A percentile compares a stretch with the other conserved stretches of the same genome.
Evolutionary conservation across 2,113 vertebrate species (phyloP).

Genomic region (Acanthochromis polyacanthus): DNA sequence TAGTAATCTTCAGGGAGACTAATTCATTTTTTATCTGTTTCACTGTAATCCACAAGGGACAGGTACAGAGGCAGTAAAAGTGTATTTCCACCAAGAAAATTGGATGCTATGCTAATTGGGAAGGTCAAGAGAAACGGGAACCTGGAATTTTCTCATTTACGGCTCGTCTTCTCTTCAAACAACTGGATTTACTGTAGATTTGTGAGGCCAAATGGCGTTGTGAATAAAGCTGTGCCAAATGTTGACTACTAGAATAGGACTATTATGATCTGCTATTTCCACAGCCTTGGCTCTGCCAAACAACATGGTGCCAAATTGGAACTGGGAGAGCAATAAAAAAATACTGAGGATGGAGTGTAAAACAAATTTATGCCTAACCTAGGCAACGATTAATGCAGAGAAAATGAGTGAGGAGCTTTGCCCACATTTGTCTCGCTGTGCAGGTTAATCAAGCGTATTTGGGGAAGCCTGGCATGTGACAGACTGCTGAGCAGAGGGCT

Average conservation of each 20-base stretch:
- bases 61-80: neutral
- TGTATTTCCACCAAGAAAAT: neutral
- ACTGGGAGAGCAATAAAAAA: neutral
- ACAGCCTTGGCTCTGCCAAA: conserved; percentile 44
- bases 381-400: neutral
- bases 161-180: neutral
- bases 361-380: conserved; percentile 5
- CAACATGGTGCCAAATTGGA: conserved; percentile 12
- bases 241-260: conserved; percentile 16
- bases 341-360: conserved; percentile 17
- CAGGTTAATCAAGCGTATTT: conserved; percentile 33
- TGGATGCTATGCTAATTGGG: neutral
- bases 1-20: neutral
- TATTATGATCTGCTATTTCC: conserved; percentile 51
- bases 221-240: conserved; percentile 29
- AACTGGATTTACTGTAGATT: conserved; percentile 31
- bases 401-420: conserved; percentile 18
- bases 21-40: conserved; percentile 10
- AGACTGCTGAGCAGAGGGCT: conserved; percentile 43
- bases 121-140: conserved; percentile 1
- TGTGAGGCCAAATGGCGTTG: conserved; percentile 17
- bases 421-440: neutral
- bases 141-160: conserved; percentile 8
- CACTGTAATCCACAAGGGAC: neutral
- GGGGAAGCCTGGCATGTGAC: conserved; percentile 9